Conservation (phyloP, 1,140 invertebrate species). For the silkworm (Bombyx mori) region ASM3026992v2 NC_085114.1:15382501-15383000, state of each 20-base stretch:
- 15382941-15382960: slow-evolving; percentile 25
- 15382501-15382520: slow-evolving; percentile 51
- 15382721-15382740: slow-evolving; percentile 49
- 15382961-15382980: slow-evolving; percentile 36
- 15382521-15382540: slow-evolving; percentile 53
- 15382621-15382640: slow-evolving; percentile 16
- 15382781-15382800: slow-evolving; percentile 35
- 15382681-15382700: slow-evolving; percentile 67
- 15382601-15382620: slow-evolving; percentile 27
- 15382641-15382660: slow-evolving; percentile 16
- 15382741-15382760: slow-evolving; percentile 15
- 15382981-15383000: slow-evolving; percentile 52
- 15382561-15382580: slow-evolving; percentile 68
- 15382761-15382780: slow-evolving; percentile 18
- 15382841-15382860: slow-evolving; percentile 9
- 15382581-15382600: slow-evolving; percentile 72
- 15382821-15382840: background rate
- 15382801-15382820: background rate
- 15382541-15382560: slow-evolving; percentile 57
- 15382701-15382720: slow-evolving; percentile 61
- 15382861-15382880: background rate
- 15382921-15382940: slow-evolving; percentile 18
- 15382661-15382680: slow-evolving; percentile 45
- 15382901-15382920: slow-evolving; percentile 3
- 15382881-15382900: background rate